A percentile compares a stretch with the other conserved stretches of the same genome.
These are phyloP conservation scores for Apomyelois bistriatella DNA, from an alignment of 2,888 invertebrate species.

Conservation along the genomic window DNA sequence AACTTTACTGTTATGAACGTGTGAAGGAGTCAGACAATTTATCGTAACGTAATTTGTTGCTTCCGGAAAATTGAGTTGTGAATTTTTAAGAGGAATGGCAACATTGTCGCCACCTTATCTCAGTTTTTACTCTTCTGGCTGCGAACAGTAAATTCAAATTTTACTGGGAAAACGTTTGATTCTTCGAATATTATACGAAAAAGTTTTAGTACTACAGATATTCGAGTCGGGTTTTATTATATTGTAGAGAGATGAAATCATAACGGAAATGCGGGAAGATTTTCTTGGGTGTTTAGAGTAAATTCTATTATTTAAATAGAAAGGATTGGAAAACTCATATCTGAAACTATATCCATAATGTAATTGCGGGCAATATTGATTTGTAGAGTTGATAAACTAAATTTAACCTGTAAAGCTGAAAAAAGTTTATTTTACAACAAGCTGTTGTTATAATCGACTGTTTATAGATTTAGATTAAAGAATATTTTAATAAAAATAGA, in stretches of 20 bases:
- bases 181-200: slow-evolving; percentile 1
- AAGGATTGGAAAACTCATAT: background rate
- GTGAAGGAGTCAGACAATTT: background rate
- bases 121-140: slow-evolving; percentile 7
- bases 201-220: slow-evolving; percentile 2
- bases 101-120: slow-evolving; percentile 6
- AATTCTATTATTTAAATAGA: background rate
- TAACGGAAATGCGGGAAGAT: background rate
- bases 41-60: slow-evolving; percentile 1
- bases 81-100: slow-evolving; percentile 11
- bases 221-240: slow-evolving; percentile 7
- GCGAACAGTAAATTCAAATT: slow-evolving; percentile 9
- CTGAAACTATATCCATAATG: too few species aligned
- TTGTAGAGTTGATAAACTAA: too few species aligned
- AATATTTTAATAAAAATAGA: too few species aligned
- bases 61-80: slow-evolving; percentile 11
- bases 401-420: too few species aligned
- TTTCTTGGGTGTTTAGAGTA: background rate
- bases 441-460: too few species aligned
- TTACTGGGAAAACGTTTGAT: slow-evolving; percentile 10
- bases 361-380: too few species aligned
- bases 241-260: slow-evolving; percentile 6
- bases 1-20: background rate
- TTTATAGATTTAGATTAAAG: too few species aligned
- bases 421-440: too few species aligned